Evolutionary conservation across 2,888 invertebrate genomes (phyloP), one percentile per base, ranked within the genome.

Genomic region (Acrocyrtus sp.): DNA sequence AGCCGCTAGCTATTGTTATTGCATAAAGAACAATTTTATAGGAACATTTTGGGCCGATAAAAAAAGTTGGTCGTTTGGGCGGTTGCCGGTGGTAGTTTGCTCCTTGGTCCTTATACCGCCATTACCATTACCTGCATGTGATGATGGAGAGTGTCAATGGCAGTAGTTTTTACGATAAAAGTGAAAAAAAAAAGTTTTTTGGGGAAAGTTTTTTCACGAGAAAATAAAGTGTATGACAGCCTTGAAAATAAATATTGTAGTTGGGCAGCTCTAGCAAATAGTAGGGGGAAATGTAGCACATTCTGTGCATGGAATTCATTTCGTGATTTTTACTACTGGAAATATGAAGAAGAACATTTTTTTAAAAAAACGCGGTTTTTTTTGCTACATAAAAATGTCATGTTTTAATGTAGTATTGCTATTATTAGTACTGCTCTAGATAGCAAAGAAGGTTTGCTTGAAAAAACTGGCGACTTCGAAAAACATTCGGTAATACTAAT

Each of bases 41-140:
- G 67, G 67, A 60, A 68, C 45, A 53, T n/a, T n/a, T n/a, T n/a
- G n/a, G n/a, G n/a, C 10, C 60, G 60, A 60, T 58, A 68, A 68
- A 58, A 68, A 68, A n/a, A n/a, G 53, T 68, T n/a, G n/a, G n/a
- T n/a, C n/a, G n/a, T n/a, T n/a, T n/a, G n/a, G n/a, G n/a, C n/a
- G n/a, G n/a, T n/a, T n/a, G n/a, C n/a, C n/a, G n/a, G n/a, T n/a
- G n/a, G n/a, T n/a, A n/a, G n/a, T n/a, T n/a, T n/a, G n/a, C n/a
- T n/a, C n/a, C n/a, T n/a, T n/a, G n/a, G n/a, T n/a, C n/a, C 48
- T 22, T 60, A 47, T 68, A 53, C 58, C 45, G 41, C 53, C 34
- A 60, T 60, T 53, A 58, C 58, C 43, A 58, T 58, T 67, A 68
- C 67, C 67, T 68, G 67, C 60, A 68, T 51, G 67, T n/a, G n/a